These are phyloP conservation scores for Hemiprocne comata DNA, from an alignment of 2,113 vertebrate species.

Conservation along the genomic window DNA sequence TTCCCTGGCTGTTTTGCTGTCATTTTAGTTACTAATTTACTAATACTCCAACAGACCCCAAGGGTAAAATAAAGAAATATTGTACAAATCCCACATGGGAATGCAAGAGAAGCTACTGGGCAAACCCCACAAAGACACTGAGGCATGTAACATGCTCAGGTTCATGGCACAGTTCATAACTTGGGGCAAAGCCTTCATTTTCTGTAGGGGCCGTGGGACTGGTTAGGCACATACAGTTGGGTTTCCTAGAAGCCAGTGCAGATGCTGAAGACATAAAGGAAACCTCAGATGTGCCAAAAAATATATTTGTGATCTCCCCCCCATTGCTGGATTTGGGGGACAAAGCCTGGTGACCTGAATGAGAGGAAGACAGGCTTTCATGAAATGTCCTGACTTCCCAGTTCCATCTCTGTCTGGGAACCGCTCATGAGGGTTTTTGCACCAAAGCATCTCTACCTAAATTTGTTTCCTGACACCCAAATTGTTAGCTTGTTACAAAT, in stretches of 20 bases:
- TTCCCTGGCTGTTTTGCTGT: not conserved
- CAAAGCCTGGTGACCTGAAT: not conserved
- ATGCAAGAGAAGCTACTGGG: not conserved
- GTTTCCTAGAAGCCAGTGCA: not conserved
- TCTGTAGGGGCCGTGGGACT: accelerated
- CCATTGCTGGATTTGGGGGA: not conserved
- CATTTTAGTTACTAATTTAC: not conserved
- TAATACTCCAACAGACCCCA: accelerated
- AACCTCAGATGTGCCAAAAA: not conserved
- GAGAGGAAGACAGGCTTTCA: not conserved
- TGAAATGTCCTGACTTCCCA: not conserved
- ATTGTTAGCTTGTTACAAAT: not conserved
- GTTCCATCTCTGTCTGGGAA: not conserved
- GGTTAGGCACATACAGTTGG: accelerated
- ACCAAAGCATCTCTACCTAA: not conserved
- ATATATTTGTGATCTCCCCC: not conserved
- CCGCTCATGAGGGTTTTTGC: accelerated
- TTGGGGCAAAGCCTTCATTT: not conserved
- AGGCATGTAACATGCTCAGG: accelerated
- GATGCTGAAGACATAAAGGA: not conserved
- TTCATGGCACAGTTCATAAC: not conserved
- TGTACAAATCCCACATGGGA: not conserved
- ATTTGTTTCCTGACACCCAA: not conserved
- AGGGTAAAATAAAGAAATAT: not conserved
- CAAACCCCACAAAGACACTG: not conserved